Percentiles rank a stretch among this genome's conserved stretches.
Evolutionary conservation across 2,888 invertebrate species (phyloP).

Genomic region (Phorcus lineatus): DNA sequence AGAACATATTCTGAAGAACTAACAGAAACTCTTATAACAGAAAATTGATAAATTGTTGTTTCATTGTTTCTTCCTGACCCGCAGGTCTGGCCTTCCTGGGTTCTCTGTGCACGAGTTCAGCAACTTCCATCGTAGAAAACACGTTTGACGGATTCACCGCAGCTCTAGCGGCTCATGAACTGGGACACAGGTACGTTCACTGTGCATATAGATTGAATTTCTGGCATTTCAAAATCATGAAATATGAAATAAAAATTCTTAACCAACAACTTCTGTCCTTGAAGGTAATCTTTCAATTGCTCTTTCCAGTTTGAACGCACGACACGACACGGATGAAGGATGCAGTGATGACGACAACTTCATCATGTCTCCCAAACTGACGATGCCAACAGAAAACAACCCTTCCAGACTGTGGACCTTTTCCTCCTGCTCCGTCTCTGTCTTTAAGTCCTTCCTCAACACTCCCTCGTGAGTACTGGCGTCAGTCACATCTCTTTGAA

Average conservation of each 20-base stretch:
- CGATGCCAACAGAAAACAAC: background rate
- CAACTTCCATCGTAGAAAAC: conserved; percentile 28
- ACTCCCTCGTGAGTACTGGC: too few relatives aligned
- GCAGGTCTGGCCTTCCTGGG: conserved; percentile 25
- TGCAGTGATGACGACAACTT: conserved; percentile 27
- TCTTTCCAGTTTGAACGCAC: conserved; percentile 5
- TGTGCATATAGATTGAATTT: too few relatives aligned
- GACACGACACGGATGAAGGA: conserved; percentile 18
- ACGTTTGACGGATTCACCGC: conserved; percentile 23
- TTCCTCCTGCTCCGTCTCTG: conserved; percentile 26
- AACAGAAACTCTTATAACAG: too few relatives aligned
- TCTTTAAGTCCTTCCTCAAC: conserved; percentile 19
- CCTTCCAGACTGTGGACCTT: conserved; percentile 21
- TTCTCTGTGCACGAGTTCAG: conserved; percentile 16
- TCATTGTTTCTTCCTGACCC: background rate
- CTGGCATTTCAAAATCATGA: too few relatives aligned
- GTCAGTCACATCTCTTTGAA: too few relatives aligned
- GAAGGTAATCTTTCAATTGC: background rate
- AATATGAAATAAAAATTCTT: too few relatives aligned
- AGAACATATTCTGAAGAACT: too few relatives aligned
- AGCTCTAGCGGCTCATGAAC: conserved; percentile 31
- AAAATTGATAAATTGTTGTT: too few relatives aligned
- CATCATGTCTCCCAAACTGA: conserved; percentile 25
- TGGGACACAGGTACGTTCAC: conserved; percentile 31
- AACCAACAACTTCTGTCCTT: too few relatives aligned